A percentile compares a stretch with the other conserved stretches of the same genome.
Evolutionary conservation across 2,888 invertebrate species (phyloP).

Genomic region (Eumerus sabulonum): DNA sequence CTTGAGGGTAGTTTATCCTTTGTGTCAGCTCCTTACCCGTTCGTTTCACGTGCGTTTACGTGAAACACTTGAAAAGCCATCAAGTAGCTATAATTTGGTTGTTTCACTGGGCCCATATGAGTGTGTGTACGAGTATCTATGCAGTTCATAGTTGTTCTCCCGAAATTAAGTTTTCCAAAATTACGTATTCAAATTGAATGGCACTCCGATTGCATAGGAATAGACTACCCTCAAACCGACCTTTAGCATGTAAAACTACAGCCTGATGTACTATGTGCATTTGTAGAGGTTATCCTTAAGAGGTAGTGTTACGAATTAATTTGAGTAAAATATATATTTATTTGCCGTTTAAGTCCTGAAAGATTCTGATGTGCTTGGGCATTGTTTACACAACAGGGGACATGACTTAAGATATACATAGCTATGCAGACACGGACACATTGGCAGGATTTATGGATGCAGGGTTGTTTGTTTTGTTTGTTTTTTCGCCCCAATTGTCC

Average conservation of each 20-base stretch:
- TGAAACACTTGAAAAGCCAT: conserved; percentile 19
- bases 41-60: no score
- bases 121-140: no score
- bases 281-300: conserved; percentile 43
- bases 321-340: conserved; percentile 52
- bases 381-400: conserved; percentile 47
- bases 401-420: conserved; percentile 8
- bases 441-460: conserved; percentile 38
- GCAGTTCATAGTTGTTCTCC: no score
- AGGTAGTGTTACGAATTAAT: conserved; percentile 55
- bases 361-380: conserved; percentile 40
- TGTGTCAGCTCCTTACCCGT: not conserved
- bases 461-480: not conserved
- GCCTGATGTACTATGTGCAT: not conserved
- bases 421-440: not conserved
- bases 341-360: conserved; percentile 26
- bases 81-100: conserved; percentile 50
- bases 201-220: conserved; percentile 28
- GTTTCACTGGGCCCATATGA: not conserved
- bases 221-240: no score
- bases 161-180: conserved; percentile 49
- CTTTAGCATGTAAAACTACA: no score
- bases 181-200: conserved; percentile 55
- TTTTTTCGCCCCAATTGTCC: no score
- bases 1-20: conserved; percentile 47